Base-by-base conservation (phyloP, 2,797 vertebrate species). In the Garrulus glandarius region DNA sequence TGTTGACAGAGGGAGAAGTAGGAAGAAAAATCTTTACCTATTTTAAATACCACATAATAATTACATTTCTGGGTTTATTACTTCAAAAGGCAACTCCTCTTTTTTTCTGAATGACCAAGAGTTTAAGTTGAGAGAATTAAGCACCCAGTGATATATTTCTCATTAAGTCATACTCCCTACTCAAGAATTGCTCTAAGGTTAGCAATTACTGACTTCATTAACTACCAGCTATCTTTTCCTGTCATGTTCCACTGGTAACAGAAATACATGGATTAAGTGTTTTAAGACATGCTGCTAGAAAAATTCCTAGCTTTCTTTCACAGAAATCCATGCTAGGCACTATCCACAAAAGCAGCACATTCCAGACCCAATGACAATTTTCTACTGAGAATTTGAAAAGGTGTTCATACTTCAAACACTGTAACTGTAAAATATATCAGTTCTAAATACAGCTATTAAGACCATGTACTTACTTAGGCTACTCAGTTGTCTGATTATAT, bases 401-500 rank as follows among this genome's bases (percentile, higher is more conserved):
- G 13, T 65, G 19, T 36, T 56, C 8, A 1, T 41, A 78, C 53
- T 85, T 83, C 47, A 74, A 50, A 21, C 36, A 87, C 3, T 32
- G 13, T 23, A 57, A 80, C 29, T 61, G 36, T 26, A 86, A 78
- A 81, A 76, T 15, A 27, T 2, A 32, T 41, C 36, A 10, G 21
- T 41, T 80, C 41, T 63, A 87, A 82, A 89, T n/a, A 69, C 23
- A 88, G 53, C 50, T 89, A 84, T 55, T 80, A 81, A 76, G 44
- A 91, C 50, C 89, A 69, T 18, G 68, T 97, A 98, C 99, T 99
- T 97, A 99, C 99, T 99, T 95, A 99, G 98, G 97, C 99, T 99
- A 98, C 99, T 99, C 96, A 99, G 98, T 93, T 99, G 99, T 94
- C 99, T 98, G 96, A 99, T 99, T 97, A 99, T 99, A 97, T 99